A percentile compares a stretch with the other conserved stretches of the same genome.
These are phyloP conservation scores for Cantharis nigra DNA, from an alignment of 2,888 invertebrate genomes.

Conservation along the genomic window DNA sequence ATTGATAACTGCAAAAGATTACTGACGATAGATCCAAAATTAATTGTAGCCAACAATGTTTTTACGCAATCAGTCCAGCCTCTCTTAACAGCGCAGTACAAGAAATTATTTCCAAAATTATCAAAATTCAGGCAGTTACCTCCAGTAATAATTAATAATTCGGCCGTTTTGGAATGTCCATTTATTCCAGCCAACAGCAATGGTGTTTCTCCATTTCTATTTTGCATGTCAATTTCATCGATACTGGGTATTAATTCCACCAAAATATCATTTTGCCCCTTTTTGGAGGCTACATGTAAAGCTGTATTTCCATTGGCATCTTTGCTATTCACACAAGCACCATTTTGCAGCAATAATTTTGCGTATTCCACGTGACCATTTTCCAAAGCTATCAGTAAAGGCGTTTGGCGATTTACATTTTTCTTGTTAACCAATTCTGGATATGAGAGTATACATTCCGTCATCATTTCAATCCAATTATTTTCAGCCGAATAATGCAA, in stretches of 20 bases:
- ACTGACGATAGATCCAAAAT: background rate
- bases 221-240: background rate
- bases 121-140: background rate
- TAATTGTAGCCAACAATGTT: background rate
- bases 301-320: background rate
- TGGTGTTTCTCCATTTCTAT: background rate
- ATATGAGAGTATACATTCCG: background rate
- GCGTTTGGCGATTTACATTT: background rate
- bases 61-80: background rate
- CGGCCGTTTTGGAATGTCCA: background rate
- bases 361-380: background rate
- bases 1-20: background rate
- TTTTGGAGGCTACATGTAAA: background rate
- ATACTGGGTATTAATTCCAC: background rate
- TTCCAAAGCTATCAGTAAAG: background rate
- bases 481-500: background rate
- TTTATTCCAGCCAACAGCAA: background rate
- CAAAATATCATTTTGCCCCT: background rate
- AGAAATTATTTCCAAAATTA: background rate
- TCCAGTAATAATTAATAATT: background rate
- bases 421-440: background rate
- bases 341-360: background rate
- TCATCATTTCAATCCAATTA: background rate
- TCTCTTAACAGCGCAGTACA: background rate
- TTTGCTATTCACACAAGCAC: background rate